Conservation (phyloP, 2,888 invertebrate genomes). For the Anthophora plumipes region DNA sequence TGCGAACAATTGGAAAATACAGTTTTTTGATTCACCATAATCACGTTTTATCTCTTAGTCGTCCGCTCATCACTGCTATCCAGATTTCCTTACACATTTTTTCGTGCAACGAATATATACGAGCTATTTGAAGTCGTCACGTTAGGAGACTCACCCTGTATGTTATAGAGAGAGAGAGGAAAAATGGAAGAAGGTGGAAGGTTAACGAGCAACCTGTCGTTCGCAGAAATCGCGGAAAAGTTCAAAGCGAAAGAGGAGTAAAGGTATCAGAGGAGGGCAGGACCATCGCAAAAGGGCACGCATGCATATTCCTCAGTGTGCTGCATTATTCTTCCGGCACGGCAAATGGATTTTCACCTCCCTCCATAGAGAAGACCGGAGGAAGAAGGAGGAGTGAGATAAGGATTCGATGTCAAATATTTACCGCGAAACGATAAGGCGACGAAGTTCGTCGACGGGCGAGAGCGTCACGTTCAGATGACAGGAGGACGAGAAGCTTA, state of each 20-base stretch:
- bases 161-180: too few species aligned
- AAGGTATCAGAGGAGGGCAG: too few species aligned
- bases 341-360: slow-evolving; percentile 25
- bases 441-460: slow-evolving; percentile 10
- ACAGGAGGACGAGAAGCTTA: slow-evolving; percentile 47
- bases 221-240: not conserved
- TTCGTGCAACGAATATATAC: too few species aligned
- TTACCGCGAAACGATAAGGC: slow-evolving; percentile 26
- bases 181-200: slow-evolving; percentile 7
- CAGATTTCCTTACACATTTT: too few species aligned
- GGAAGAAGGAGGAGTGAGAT: not conserved
- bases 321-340: not conserved
- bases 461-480: slow-evolving; percentile 46
- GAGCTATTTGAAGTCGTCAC: too few species aligned
- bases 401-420: slow-evolving; percentile 47
- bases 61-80: too few species aligned
- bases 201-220: slow-evolving; percentile 1
- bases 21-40: too few species aligned
- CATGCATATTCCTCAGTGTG: not conserved
- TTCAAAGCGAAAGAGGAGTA: not conserved
- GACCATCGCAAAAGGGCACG: not conserved
- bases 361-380: too few species aligned
- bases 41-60: too few species aligned
- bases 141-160: too few species aligned
- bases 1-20: too few species aligned